Base-by-base conservation (phyloP, 1,140 invertebrate genomes). In the Leptinotarsa undecemlineata region DNA sequence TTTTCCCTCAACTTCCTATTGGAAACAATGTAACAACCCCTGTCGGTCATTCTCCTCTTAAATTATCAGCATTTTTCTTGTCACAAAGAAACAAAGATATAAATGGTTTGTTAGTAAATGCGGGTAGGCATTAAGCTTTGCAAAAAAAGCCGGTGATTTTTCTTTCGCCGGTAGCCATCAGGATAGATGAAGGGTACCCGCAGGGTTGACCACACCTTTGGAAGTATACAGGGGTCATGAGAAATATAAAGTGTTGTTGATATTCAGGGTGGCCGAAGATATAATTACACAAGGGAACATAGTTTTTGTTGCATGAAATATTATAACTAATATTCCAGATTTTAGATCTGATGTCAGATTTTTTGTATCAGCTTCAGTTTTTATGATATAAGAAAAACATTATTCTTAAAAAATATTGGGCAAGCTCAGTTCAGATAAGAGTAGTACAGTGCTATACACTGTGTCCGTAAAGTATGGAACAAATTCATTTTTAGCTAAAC, bases 41-140 rank as follows among this genome's bases (percentile, higher is more conserved):
- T 61, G 73, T 69, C 68, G 71, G 42, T 68, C 71, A 72, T 72
- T 72, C 14, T 48, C 23, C 13, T 61, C 26, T 20, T n/a, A 42
- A 72, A 72, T 72, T 26, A 61, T 47, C 61, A 47, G 62, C 57
- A 72, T 72, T 72, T 72, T 72, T 72, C 71, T 72, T 72, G 60
- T 64, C 62, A 63, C 26, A 64, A 64, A 72, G 62, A 64, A 72
- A 72, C 71, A 33, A 64, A 72, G 57, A 72, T 69, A 72, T 72
- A 72, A 72, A 72, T 72, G 71, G 62, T 60, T 64, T 72, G 71
- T 72, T 72, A 72, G 71, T 47, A 64, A 72, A 72, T 72, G 71
- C 71, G 71, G 71, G 71, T 47, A 8, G 42, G 11, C 71, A 60
- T 72, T 72, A 72, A 72, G 51, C 71, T 72, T 62, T 72, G 71